A percentile compares a stretch with the other conserved stretches of the same genome.
Conservation (phyloP, 2,888 invertebrate species). For the Campaea margaritaria region DNA sequence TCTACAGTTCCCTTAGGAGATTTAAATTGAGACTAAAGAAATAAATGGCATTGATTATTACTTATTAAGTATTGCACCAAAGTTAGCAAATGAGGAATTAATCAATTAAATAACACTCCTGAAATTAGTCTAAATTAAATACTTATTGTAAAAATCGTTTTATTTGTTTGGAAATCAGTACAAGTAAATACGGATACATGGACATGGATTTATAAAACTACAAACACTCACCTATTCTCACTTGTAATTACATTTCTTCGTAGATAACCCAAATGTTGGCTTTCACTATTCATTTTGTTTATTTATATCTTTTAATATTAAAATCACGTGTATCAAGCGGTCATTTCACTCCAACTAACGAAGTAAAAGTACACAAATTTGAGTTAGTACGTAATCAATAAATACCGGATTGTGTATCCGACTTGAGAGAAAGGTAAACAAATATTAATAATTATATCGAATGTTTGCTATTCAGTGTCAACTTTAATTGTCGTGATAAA, state of each 20-base stretch:
- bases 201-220: too few species aligned
- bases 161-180: too few species aligned
- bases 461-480: constrained; percentile 28
- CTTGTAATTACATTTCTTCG: neutral
- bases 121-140: too few species aligned
- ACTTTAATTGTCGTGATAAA: constrained; percentile 29
- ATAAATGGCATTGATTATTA: too few species aligned
- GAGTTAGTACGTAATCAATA: neutral
- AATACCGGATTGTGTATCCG: neutral
- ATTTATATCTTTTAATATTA: neutral
- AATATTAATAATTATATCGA: constrained; percentile 26
- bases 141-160: too few species aligned
- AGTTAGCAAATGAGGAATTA: too few species aligned
- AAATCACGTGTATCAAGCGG: neutral
- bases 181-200: too few species aligned
- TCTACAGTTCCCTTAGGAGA: too few species aligned
- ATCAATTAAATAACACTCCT: too few species aligned
- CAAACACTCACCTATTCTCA: neutral
- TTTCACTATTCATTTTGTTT: constrained; percentile 2
- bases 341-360: neutral
- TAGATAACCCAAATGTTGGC: constrained; percentile 1
- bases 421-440: constrained; percentile 32
- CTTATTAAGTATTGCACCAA: too few species aligned
- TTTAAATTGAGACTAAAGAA: too few species aligned
- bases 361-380: neutral